Base-by-base conservation (phyloP, 2,113 vertebrate genomes). In the Chaenocephalus aceratus region DNA sequence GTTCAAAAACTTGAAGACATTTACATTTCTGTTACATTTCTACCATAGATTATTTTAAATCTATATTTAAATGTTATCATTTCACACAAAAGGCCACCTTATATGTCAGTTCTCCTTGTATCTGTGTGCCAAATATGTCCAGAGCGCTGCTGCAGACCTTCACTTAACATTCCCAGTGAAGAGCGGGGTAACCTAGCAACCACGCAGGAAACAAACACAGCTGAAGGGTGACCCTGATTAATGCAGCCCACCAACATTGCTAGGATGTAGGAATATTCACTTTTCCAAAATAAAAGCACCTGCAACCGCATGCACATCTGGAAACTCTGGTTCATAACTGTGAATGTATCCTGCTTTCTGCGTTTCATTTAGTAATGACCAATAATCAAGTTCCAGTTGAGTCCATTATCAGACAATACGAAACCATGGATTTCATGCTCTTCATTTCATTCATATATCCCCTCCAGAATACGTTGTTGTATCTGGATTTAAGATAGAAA, bases 141-240 rank as follows among this genome's bases (percentile, higher is more conserved):
- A 49, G 62, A 63, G 73, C 44, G 41, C 75, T 73, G 75, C 79
- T 87, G 83, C 75, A 23, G 80, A 90, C 69, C 82, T 13, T 88
- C 90, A 86, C 90, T 91, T 88, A 91, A 93, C 90, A 91, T 90
- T 91, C 89, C 83, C 73, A 0, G 59, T 51, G 63, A 72, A 57
- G 74, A 79, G 63, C 68, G 52, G 76, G 12, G 87, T 86, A 84
- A 67, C 89, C 86, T 83, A 89, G 78, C 88, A 86, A 90, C 89
- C 86, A 23, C 46, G 9, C 57, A 21, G 45, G 61, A 85, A 80
- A 88, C 90, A 90, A 90, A 86, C 87, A 91, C 15, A 85, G 80
- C 66, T 10, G 44, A 48, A 16, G 45, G 52, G 12, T 2, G 10
- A 62, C 52, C 1, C 72, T 46, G 84, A 76, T 57, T 15, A 30